Evolutionary conservation across 2,113 vertebrate species (phyloP).

Genomic region (Trachemys scripta): DNA sequence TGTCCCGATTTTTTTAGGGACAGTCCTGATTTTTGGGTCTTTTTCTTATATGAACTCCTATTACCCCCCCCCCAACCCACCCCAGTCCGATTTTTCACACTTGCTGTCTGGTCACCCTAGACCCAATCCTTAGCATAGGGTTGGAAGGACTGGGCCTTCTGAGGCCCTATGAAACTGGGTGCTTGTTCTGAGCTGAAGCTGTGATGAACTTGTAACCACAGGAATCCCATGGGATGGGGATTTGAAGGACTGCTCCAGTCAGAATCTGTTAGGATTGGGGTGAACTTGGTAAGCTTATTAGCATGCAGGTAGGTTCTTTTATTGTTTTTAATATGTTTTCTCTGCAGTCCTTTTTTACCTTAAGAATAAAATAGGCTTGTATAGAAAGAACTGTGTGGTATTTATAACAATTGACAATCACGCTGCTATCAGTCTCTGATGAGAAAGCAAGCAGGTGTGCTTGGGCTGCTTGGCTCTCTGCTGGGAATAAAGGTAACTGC

Average conservation of each 20-base stretch:
- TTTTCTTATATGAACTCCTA: too few relatives aligned
- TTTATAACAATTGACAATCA: not conserved
- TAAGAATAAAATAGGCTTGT: not conserved
- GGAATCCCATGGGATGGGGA: not conserved
- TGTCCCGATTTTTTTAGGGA: too few relatives aligned
- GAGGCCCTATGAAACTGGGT: not conserved
- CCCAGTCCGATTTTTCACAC: too few relatives aligned
- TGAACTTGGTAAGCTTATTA: not conserved
- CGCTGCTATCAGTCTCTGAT: not conserved
- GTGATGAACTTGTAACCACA: not conserved
- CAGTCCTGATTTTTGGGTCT: too few relatives aligned
- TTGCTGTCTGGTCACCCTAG: too few relatives aligned
- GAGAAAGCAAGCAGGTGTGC: not conserved
- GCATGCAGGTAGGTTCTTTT: not conserved
- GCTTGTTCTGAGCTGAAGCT: not conserved
- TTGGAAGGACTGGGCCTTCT: not conserved
- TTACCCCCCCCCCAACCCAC: too few relatives aligned
- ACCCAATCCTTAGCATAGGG: not conserved
- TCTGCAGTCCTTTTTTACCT: not conserved
- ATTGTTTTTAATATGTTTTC: not conserved
- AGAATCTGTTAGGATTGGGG: not conserved
- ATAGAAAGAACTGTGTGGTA: not conserved
- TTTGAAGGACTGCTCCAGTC: not conserved
- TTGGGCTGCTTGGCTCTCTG: too few relatives aligned
- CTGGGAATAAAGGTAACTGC: not conserved